Evolutionary conservation across 2,888 invertebrate genomes (phyloP).

Genomic region (Stenurella melanura): DNA sequence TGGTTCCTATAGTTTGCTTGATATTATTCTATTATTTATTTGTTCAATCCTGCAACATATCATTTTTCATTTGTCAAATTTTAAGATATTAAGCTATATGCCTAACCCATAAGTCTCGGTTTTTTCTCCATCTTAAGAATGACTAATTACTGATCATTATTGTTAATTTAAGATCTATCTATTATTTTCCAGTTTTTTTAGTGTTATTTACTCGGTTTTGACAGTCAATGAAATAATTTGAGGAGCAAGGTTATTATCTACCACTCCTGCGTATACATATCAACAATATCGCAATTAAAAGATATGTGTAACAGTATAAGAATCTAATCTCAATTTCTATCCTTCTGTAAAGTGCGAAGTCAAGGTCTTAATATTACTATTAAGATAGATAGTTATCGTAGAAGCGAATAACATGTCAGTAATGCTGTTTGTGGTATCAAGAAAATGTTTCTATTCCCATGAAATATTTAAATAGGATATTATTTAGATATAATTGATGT

Average conservation of each 20-base stretch:
- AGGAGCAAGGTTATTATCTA: constrained; percentile 57
- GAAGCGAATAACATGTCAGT: no score
- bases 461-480: no score
- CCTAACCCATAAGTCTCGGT: no score
- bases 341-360: not conserved
- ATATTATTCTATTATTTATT: no score
- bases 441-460: not conserved
- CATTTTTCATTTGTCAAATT: no score
- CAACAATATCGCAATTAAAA: constrained; percentile 22
- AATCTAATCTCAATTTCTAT: not conserved
- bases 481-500: no score
- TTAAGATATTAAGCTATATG: no score
- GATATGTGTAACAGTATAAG: constrained; percentile 5
- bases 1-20: no score
- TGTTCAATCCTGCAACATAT: no score
- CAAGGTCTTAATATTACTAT: not conserved
- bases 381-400: not conserved
- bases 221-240: constrained; percentile 49
- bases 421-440: not conserved
- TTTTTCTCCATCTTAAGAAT: no score
- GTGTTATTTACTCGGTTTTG: not conserved
- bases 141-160: not conserved
- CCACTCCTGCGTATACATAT: constrained; percentile 48
- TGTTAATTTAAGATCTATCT: not conserved
- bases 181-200: constrained; percentile 4